Evolutionary conservation across 2,797 vertebrate genomes (phyloP), one percentile per base, ranked within the genome.

Genomic region (Arrhamphus sclerolepis): DNA sequence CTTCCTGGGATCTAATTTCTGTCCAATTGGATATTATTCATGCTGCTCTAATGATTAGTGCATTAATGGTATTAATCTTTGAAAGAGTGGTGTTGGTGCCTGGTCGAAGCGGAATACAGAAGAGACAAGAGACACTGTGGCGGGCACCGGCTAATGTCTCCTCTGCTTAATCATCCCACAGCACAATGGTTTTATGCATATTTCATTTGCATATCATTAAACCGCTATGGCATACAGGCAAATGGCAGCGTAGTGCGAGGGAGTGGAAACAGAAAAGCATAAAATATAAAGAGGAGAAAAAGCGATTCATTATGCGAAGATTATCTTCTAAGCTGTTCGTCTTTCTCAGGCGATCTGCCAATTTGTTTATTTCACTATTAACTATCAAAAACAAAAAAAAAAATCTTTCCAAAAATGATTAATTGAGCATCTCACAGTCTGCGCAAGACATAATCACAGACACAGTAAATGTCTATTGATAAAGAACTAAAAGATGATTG

Each of bases 131-230:
- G 90, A 92, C 84, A 87, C 81, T 86, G 85, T 92, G 87, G 90
- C 86, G 76, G 87, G 90, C 89, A 89, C 85, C 71, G 89, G 94
- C 93, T 97, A 96, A 97, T 95, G 94, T 97, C 94, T 94, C 94
- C 94, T 93, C 94, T 94, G 95, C 96, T 98, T 97, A 98, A 98
- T 98, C 96, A 97, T 97, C 94, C 91, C 95, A 94, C 95, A 94
- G 95, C 94, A 96, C 95, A 95, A 97, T 94, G 96, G 92, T 96
- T 98, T 97, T 98, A 96, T 98, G 96, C 95, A 98, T 97, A 97
- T 98, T 97, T 97, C 94, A 98, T 98, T 98, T 97, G 96, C 96
- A 98, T 98, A 96, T 96, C 95, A 98, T 98, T 99, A 98, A 95
- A 92, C 92, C 66, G 87, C 89, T 78, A 92, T 87, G 86, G 91